Evolutionary conservation across 2,888 invertebrate species (phyloP), one percentile per base, ranked within the genome.

Genomic region (Drosophila monieri): DNA sequence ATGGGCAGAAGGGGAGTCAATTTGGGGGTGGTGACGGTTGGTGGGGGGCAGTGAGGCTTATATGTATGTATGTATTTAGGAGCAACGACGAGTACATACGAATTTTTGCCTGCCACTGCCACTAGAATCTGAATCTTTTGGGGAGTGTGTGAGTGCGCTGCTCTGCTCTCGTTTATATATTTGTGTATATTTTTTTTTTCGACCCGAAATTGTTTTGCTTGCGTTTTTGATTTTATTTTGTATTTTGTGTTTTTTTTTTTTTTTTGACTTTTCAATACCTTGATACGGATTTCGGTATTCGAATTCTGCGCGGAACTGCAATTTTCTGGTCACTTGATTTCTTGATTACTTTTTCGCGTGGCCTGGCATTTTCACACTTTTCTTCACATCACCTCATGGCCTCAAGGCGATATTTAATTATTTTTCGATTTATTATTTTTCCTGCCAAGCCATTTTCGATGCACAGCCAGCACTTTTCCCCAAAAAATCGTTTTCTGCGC

Each of bases 31-130:
- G 32, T 35, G 57, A 48, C 47, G 56, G 43, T 43, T 35, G 61
- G 55, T 48, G 56, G 56, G 35, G 37, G 46, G 14, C 10, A 15
- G 32, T 53, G 60, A 57, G 25, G 35, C 46, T 44, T 55, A 55
- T 66, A 53, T 74, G 55, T 65, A 41, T 61, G 67, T 75, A 64
- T 78, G 73, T 77, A 61, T 80, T 85, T 80, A 76, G 84, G 77
- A 61, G 47, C 60, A 83, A 73, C 80, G 83, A 85, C 73, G 85
- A 85, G 85, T 85, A 83, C 79, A 79, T 85, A 76, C 77, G 80
- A 78, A 78, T 78, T 78, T 80, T 74, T 78, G 81, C 76, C 37
- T 59, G 73, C 78, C 58, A 54, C 58, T 52, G 65, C 75, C 85
- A 78, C 80, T 81, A 81, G 76, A 80, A 59, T 55, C 47, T 32